phyloP scores from a whole-genome alignment of 2,888 invertebrate species.

The Ormyrus thymus region DNA sequence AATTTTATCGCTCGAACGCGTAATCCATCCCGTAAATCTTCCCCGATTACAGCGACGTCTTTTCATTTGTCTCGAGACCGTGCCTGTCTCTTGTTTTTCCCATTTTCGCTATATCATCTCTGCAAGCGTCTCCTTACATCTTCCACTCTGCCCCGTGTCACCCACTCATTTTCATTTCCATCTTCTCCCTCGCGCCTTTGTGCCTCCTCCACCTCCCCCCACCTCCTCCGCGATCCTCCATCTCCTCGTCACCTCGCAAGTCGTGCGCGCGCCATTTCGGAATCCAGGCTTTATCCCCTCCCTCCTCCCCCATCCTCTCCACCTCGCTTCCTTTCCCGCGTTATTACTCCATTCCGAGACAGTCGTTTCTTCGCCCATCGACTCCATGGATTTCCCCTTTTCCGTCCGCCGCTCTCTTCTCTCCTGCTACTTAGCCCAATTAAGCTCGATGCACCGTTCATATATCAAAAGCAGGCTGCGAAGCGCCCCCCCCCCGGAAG shows the following conservation, averaged over 20 bases:
- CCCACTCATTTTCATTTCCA: constrained; percentile 16
- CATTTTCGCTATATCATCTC: not conserved
- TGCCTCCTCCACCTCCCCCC: not conserved
- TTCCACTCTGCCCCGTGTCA: not conserved
- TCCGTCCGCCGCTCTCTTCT: not conserved
- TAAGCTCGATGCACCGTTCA: constrained; percentile 7
- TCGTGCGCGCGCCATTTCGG: not conserved
- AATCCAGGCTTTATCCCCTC: not conserved
- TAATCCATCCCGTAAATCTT: not conserved
- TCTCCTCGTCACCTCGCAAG: not conserved
- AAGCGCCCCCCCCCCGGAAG: not conserved
- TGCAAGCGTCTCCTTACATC: not conserved
- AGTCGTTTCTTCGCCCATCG: not conserved
- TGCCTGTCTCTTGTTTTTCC: not conserved
- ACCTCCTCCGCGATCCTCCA: not conserved
- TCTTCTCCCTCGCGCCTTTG: constrained; percentile 2
- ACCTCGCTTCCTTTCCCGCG: not conserved
- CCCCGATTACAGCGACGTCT: not conserved
- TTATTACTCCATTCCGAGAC: not conserved
- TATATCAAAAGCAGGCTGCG: constrained; percentile 13
- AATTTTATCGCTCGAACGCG: too few species aligned
- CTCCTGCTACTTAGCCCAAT: constrained; percentile 33
- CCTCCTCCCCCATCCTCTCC: not conserved
- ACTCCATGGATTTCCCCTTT: not conserved
- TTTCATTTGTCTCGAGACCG: not conserved